Evolutionary conservation across 1,140 invertebrate genomes (phyloP), one percentile per base, ranked within the genome.

Genomic region (Drosophila quadrilineata): DNA sequence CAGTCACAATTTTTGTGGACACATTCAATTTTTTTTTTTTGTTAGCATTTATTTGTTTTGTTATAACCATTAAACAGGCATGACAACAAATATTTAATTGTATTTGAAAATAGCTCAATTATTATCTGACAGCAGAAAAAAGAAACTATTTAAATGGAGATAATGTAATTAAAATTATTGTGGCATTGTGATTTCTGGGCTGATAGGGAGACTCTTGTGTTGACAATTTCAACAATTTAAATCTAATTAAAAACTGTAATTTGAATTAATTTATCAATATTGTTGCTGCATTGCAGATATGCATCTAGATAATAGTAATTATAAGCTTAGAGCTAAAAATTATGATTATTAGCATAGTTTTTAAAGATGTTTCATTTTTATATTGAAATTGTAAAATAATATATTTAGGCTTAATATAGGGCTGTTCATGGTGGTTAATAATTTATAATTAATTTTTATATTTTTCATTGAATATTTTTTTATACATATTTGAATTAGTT

Each of bases 81-180:
- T 41, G 38, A 9, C 14, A 41, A 41, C 38, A 10, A 62, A 41
- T 26, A 22, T 53, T 31, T 45, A 62, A 50, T 50, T 50, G n/a
- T 50, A 33, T 46, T 62, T 33, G 9, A 24, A 53, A 49, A 48
- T 59, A 31, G 33, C 46, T 45, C 33, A 65, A 70, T 76, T 40
- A 36, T 59, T 49, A 29, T 21, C n/a, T 6, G 28, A 12, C 19
- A 22, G n/a, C 16, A 12, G n/a, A n/a, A n/a, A 16, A 45, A 29
- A 56, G 70, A 69, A 29, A 22, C 29, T 29, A 64, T 54, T 59
- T 33, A 54, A 53, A 62, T 29, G 33, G n/a, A n/a, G 38, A 26
- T 54, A 50, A 69, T 54, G 57, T 65, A 82, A 75, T 71, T 82
- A 68, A 75, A 74, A 64, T 58, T n/a, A n/a, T 17, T 29, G n/a